Base-by-base conservation (phyloP, 2,888 invertebrate species). In the Punctoribates punctum region DNA sequence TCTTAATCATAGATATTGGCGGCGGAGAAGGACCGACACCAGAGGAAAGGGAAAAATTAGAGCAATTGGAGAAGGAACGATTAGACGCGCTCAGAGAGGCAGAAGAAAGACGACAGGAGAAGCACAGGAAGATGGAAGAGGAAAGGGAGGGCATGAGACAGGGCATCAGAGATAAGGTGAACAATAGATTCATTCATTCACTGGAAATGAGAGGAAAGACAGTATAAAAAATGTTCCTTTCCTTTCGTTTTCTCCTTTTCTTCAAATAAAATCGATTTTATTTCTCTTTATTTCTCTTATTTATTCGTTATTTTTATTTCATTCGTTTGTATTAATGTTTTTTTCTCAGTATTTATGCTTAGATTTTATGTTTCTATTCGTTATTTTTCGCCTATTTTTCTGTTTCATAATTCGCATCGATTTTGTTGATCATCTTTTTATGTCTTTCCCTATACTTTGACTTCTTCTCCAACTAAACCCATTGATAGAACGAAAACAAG, bases 71-170 rank as follows among this genome's bases (percentile, higher is more conserved):
- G 88, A 91, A 96, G 84, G 98, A 98, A 85, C 90, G 98, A 83
- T 91, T 94, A 86, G 98, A 98, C 86, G 98, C 97, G 83, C 94
- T 98, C 86, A 88, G 91, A 82, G 98, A 99, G 86, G 96, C 96
- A 77, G 98, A 99, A 86, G 97, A 98, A 82, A 88, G 96, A 83
- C 90, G 99, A 85, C 96, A 97, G 89, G 98, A 98, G 87, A 99
- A 99, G 86, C 98, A 99, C 86, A 90, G 97, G 84, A 97, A 97
- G 88, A 96, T 98, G 96, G 98, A 99, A 86, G 96, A 94, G 84
- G 98, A 99, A 86, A 88, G 99, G 81, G 99, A 99, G 87, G 94
- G 94, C 87, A 96, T 99, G 96, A 89, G 98, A 84, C 96, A 97
- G 87, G 96, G 95, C 86, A 98, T 99, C 86, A 90, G 99, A 86